A percentile compares a stretch with the other conserved stretches of the same genome.
phyloP scores from a whole-genome alignment of 92 coral and sea anemone genomes.

The Epizoanthus fatuus region DNA sequence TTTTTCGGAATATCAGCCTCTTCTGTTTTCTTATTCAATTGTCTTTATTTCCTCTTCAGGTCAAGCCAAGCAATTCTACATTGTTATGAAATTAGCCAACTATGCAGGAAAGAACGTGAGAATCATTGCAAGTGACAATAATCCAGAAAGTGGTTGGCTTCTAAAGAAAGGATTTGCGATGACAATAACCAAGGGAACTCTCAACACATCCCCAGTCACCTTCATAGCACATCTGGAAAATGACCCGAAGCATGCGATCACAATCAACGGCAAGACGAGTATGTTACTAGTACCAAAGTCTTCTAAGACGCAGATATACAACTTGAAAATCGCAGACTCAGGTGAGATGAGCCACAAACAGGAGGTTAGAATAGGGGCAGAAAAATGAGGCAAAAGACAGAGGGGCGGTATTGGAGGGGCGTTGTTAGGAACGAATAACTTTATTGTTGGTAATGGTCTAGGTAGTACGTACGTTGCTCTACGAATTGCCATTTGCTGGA shows the following conservation, averaged over 20 bases:
- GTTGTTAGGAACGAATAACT: no score
- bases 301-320: conserved; percentile 26
- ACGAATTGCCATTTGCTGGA: no score
- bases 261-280: conserved; percentile 61
- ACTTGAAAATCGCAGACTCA: conserved; percentile 26
- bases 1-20: not conserved
- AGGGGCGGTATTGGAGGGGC: no score
- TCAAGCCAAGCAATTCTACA: conserved; percentile 70
- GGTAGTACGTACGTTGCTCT: no score
- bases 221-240: conserved; percentile 57
- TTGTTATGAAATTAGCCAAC: conserved; percentile 68
- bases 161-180: conserved; percentile 79
- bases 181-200: conserved; percentile 77
- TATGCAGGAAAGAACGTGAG: conserved; percentile 71
- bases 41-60: not conserved
- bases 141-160: conserved; percentile 59
- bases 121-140: conserved; percentile 60
- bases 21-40: not conserved
- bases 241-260: conserved; percentile 44
- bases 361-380: no score
- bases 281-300: conserved; percentile 12
- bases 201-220: conserved; percentile 66
- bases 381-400: no score
- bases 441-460: no score
- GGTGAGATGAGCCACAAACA: not conserved